These are phyloP conservation scores for Riparia riparia DNA, from an alignment of 2,113 vertebrate species.

Conservation along the genomic window DNA sequence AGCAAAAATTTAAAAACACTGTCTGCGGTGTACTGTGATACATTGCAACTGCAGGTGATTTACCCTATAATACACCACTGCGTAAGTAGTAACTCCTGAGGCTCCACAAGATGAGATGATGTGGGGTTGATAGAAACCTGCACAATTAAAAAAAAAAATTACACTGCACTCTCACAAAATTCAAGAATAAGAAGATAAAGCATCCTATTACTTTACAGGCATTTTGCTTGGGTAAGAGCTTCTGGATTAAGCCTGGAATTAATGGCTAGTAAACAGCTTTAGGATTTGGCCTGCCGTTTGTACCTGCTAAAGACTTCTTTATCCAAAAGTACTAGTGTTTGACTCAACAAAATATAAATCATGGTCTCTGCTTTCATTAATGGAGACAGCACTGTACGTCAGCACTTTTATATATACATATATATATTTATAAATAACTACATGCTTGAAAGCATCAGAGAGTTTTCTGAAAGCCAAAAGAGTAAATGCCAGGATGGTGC, in stretches of 20 bases:
- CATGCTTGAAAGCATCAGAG: neutral
- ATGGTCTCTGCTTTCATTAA: neutral
- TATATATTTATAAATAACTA: neutral
- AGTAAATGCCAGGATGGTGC: neutral
- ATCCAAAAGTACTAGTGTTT: neutral
- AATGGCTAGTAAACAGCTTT: neutral
- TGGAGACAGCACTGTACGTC: neutral
- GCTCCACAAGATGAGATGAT: neutral
- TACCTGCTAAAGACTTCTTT: neutral
- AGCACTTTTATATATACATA: neutral
- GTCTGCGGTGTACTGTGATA: neutral
- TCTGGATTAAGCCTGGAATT: neutral
- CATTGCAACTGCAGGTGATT: constrained; percentile 9
- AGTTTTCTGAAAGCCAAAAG: neutral
- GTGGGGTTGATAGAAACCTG: neutral
- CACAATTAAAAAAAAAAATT: neutral
- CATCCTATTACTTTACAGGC: neutral
- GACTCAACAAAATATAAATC: constrained; percentile 21
- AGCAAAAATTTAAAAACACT: neutral
- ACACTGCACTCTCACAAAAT: neutral
- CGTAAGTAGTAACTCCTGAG: neutral
- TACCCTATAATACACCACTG: neutral
- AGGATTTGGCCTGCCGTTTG: neutral
- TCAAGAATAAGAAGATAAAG: neutral
- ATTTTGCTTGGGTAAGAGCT: constrained; percentile 4